A percentile compares a stretch with the other conserved stretches of the same genome.
These are phyloP conservation scores for Maylandia zebra DNA, from an alignment of 2,113 vertebrate species.

Conservation along the genomic window DNA sequence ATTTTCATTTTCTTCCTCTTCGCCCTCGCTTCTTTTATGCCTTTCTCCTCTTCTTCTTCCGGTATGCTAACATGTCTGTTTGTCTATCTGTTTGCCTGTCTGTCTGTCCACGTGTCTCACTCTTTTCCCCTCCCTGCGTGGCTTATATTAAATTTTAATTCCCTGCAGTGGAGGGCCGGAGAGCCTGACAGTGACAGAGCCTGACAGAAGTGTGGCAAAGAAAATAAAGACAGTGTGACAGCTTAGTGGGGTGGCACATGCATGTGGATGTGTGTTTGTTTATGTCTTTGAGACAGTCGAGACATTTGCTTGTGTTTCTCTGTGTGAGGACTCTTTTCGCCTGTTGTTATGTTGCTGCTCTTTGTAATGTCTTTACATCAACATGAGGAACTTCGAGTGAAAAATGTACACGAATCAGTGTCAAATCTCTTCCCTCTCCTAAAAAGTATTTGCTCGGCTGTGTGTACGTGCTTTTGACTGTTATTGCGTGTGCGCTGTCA, in stretches of 20 bases:
- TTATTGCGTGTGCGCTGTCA: slow-evolving; percentile 42
- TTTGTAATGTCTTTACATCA: slow-evolving; percentile 25
- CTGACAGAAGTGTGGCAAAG: slow-evolving; percentile 21
- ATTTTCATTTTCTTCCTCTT: background rate
- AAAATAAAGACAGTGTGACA: slow-evolving; percentile 27
- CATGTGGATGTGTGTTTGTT: background rate
- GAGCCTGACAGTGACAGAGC: slow-evolving; percentile 41
- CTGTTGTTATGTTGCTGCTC: slow-evolving; percentile 1
- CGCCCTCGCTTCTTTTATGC: background rate
- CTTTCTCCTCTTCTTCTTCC: background rate
- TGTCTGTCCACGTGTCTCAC: background rate
- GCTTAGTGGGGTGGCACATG: background rate
- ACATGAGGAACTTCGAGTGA: background rate
- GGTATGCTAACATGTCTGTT: background rate
- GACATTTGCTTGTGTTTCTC: background rate
- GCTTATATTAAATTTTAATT: slow-evolving; percentile 51
- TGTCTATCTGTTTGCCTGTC: background rate
- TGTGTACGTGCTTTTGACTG: background rate
- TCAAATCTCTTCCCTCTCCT: background rate
- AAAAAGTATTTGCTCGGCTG: background rate
- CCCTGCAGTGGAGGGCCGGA: slow-evolving; percentile 19
- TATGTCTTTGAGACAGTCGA: background rate
- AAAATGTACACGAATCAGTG: background rate
- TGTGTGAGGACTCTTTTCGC: background rate
- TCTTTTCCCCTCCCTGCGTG: background rate